Evolutionary conservation across 2,888 invertebrate genomes (phyloP).

Genomic region (Globia sparganii): DNA sequence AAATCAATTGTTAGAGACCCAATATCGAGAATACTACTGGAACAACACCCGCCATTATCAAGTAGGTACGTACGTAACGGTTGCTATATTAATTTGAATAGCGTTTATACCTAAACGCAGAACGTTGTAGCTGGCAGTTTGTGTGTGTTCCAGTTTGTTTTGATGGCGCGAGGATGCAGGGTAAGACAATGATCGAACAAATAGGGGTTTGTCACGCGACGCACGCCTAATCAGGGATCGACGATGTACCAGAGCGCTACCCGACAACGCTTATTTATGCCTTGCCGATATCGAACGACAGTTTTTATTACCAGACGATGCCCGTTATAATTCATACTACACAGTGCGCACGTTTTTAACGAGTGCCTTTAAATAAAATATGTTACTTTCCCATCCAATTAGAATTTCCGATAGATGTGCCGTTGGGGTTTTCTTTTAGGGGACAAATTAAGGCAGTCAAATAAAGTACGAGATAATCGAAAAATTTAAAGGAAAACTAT

Average conservation of each 20-base stretch:
- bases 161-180: conserved; percentile 85
- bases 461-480: conserved; percentile 9
- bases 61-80: background rate
- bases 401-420: conserved; percentile 52
- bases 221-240: conserved; percentile 85
- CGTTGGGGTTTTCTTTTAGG: conserved; percentile 26
- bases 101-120: conserved; percentile 50
- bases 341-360: conserved; percentile 60
- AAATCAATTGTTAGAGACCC: background rate
- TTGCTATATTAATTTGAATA: conserved; percentile 58
- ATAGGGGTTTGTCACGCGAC: conserved; percentile 89
- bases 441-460: conserved; percentile 9
- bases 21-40: background rate
- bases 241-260: conserved; percentile 83
- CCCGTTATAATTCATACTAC: conserved; percentile 80
- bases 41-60: conserved; percentile 1
- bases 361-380: conserved; percentile 64
- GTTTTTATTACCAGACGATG: conserved; percentile 79
- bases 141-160: conserved; percentile 83
- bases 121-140: conserved; percentile 68
- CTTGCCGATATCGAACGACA: conserved; percentile 83
- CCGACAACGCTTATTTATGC: conserved; percentile 87
- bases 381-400: conserved; percentile 64
- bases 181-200: conserved; percentile 89
- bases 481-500: background rate